Conservation (phyloP, 1,140 invertebrate genomes). For the Atta colombica region DNA sequence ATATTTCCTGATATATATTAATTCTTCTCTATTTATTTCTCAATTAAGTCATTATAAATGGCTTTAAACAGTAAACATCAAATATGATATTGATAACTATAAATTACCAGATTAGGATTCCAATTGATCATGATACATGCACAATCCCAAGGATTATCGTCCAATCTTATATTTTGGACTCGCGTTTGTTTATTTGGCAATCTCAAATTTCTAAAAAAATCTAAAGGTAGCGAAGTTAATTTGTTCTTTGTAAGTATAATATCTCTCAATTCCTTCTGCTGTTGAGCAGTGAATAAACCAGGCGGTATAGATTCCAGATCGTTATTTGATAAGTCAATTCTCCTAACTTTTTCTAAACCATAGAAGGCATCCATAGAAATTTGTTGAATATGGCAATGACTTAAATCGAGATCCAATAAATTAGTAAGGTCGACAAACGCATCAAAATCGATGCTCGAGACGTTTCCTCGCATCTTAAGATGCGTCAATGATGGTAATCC, state of each 20-base stretch:
- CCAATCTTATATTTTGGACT: slow-evolving; percentile 87
- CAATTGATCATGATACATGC: slow-evolving; percentile 89
- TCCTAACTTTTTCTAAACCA: slow-evolving; percentile 87
- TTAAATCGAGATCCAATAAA: slow-evolving; percentile 88
- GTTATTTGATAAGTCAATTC: slow-evolving; percentile 90
- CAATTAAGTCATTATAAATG: background rate
- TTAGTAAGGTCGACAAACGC: slow-evolving; percentile 89
- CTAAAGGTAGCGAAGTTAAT: slow-evolving; percentile 87
- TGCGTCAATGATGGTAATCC: slow-evolving; percentile 87
- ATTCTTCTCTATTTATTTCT: background rate
- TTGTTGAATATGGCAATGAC: slow-evolving; percentile 88
- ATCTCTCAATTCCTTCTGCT: slow-evolving; percentile 88
- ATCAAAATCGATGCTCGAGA: slow-evolving; percentile 89
- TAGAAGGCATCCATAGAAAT: slow-evolving; percentile 91
- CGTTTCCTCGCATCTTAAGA: slow-evolving; percentile 87
- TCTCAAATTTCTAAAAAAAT: slow-evolving; percentile 87
- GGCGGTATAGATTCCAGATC: slow-evolving; percentile 88
- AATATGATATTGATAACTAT: slow-evolving; percentile 1
- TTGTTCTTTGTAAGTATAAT: slow-evolving; percentile 89
- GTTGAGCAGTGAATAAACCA: slow-evolving; percentile 87
- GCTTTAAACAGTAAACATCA: background rate
- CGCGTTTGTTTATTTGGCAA: slow-evolving; percentile 76
- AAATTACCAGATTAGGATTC: slow-evolving; percentile 86
- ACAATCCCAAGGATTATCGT: slow-evolving; percentile 91
- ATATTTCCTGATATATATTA: background rate